These are phyloP conservation scores for Solenopsis fugax DNA, from an alignment of 1,140 invertebrate species.

Conservation along the genomic window DNA sequence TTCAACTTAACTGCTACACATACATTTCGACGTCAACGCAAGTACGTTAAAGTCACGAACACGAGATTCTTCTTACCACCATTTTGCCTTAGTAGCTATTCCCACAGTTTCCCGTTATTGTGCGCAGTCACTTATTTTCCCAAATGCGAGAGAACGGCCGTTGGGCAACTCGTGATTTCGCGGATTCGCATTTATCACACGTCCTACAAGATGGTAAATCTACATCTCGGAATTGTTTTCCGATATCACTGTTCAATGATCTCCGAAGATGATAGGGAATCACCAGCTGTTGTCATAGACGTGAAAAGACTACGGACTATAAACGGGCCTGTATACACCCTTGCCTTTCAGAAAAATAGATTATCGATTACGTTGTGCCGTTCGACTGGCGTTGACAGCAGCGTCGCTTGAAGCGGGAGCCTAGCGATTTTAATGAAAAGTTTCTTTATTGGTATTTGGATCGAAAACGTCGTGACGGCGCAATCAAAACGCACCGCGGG, in stretches of 20 bases:
- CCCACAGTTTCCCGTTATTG: conserved; percentile 50
- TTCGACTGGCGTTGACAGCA: conserved; percentile 23
- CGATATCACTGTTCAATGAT: conserved; percentile 47
- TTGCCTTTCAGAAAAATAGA: conserved; percentile 16
- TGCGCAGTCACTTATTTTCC: conserved; percentile 43
- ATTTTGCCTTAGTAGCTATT: conserved; percentile 54
- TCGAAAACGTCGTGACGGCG: conserved; percentile 9
- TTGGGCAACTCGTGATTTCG: conserved; percentile 53
- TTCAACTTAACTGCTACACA: conserved; percentile 62
- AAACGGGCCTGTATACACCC: neutral
- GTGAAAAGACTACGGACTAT: neutral
- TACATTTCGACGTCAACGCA: conserved; percentile 61
- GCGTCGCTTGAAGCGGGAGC: neutral
- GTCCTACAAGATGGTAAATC: conserved; percentile 30
- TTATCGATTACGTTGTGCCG: conserved; percentile 13
- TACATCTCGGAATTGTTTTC: conserved; percentile 45
- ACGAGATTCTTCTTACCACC: conserved; percentile 60
- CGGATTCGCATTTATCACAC: conserved; percentile 37
- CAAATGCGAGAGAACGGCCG: conserved; percentile 16
- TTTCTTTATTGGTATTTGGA: conserved; percentile 37
- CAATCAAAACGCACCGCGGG: conserved; percentile 51
- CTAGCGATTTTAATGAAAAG: conserved; percentile 3
- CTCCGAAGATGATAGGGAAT: conserved; percentile 19
- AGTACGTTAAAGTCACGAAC: conserved; percentile 65
- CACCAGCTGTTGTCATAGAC: conserved; percentile 22